Evolutionary conservation across 1,140 invertebrate genomes (phyloP), one percentile per base, ranked within the genome.

Genomic region (Mesaphorura yosii): DNA sequence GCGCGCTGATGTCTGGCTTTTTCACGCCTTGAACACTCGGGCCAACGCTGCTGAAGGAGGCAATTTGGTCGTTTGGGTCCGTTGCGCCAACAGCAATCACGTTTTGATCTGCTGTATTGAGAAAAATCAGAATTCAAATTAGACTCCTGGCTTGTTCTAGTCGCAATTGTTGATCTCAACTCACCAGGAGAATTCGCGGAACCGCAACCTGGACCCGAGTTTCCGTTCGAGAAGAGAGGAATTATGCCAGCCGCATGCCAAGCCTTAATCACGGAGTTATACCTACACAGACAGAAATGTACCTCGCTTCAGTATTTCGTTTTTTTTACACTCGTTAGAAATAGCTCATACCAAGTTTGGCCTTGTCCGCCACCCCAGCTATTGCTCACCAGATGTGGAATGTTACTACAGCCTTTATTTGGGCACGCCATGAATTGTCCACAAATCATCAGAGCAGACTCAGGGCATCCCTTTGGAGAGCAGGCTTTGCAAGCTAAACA

Each of bases 1-100:
- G 53, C 20, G 53, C 53, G 5, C 22, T 26, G n/a, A 55, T 42
- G 22, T 55, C 53, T 14, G 53, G 53, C 37, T 55, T 55, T 6
- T 42, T 28, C 19, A 15, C 31, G 1, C 47, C 47, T 6, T 55
- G 17, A 4, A 49, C 17, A 12, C 45, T 48, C 15, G 52, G 52
- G 2, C 53, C 53, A 20, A 23, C 20, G 27, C 25, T 29, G 40
- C 39, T 44, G 12, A 34, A 28, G 17, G n/a, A 23, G 20, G 17
- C 25, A 27, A 52, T n/a, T 20, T 5, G 3, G 26, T 45, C 50
- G 20, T 46, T 25, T 3, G n/a, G 5, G 14, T 14, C 23, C 3
- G 41, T 52, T 5, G 17, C 39, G 3, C 50, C 50, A 26, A 52
- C 50, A 34, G 39, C 50, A 27, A 52, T 44, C 10, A 52, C 50